These are phyloP conservation scores for Steinernema carpocapsae DNA, from an alignment of 2,888 invertebrate species.

Conservation along the genomic window DNA sequence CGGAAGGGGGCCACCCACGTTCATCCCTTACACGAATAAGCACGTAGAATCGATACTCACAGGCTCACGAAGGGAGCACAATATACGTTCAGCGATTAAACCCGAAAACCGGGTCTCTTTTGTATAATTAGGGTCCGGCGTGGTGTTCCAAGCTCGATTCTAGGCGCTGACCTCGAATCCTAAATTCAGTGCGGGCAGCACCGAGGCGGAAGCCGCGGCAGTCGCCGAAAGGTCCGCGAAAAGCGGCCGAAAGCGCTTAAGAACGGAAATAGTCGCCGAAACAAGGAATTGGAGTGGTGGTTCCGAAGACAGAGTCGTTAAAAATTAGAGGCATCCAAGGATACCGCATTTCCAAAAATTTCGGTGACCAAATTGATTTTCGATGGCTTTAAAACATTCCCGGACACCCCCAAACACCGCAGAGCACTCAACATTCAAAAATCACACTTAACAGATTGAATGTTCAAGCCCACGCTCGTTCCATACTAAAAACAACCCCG, in stretches of 20 bases:
- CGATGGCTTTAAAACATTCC: too few species aligned
- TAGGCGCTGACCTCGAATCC: conserved; percentile 31
- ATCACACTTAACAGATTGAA: too few species aligned
- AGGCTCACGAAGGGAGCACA: neutral
- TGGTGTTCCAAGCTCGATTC: neutral
- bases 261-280: neutral
- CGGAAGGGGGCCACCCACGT: neutral
- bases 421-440: too few species aligned
- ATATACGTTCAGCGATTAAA: neutral
- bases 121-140: conserved; percentile 16
- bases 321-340: too few species aligned
- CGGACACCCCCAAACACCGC: too few species aligned
- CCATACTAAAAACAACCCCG: neutral
- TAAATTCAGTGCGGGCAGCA: neutral
- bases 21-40: too few species aligned
- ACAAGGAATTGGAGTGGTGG: too few species aligned
- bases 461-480: too few species aligned
- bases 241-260: neutral
- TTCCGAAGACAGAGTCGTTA: too few species aligned
- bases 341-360: too few species aligned
- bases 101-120: conserved; percentile 11
- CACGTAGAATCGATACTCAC: conserved; percentile 10
- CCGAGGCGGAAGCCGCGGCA: neutral
- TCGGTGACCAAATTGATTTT: too few species aligned
- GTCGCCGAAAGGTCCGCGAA: neutral